phyloP scores from a whole-genome alignment of 2,888 invertebrate genomes.

The Cephonodes hylas region DNA sequence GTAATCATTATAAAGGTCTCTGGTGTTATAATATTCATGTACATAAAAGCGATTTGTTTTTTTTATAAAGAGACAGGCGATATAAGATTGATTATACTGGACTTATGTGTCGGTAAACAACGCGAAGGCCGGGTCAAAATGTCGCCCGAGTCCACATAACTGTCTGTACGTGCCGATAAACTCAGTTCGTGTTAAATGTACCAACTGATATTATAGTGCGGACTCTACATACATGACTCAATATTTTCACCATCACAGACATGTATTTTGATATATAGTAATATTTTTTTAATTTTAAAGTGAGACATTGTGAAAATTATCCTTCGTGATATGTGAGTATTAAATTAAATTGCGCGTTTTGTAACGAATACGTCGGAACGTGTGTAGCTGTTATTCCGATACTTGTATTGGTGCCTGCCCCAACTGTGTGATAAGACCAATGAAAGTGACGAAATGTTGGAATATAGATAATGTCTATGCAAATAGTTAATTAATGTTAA shows the following conservation, averaged over 20 bases:
- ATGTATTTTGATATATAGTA: not conserved
- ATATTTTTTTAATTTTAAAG: not conserved
- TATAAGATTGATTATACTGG: not conserved
- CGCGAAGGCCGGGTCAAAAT: constrained; percentile 1
- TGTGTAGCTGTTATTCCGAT: not conserved
- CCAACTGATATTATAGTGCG: not conserved
- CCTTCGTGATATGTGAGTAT: not conserved
- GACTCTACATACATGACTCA: not conserved
- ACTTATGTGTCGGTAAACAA: not conserved
- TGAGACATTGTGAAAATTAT: not conserved
- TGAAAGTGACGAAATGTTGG: not conserved
- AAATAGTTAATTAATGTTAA: not conserved
- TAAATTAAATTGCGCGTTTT: not conserved
- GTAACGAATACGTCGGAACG: not conserved
- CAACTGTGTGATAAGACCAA: not conserved
- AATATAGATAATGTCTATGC: not conserved
- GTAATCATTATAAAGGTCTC: too few relatives aligned
- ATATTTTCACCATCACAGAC: not conserved
- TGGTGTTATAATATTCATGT: too few relatives aligned
- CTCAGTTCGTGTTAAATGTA: constrained; percentile 3
- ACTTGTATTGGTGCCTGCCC: not conserved
- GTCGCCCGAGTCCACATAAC: not conserved
- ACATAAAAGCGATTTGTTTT: too few relatives aligned
- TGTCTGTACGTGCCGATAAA: not conserved
- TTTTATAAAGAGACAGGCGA: not conserved